A percentile compares a stretch with the other conserved stretches of the same genome.
Evolutionary conservation across 2,888 invertebrate genomes (phyloP).

Genomic region (Mythimna albipuncta): DNA sequence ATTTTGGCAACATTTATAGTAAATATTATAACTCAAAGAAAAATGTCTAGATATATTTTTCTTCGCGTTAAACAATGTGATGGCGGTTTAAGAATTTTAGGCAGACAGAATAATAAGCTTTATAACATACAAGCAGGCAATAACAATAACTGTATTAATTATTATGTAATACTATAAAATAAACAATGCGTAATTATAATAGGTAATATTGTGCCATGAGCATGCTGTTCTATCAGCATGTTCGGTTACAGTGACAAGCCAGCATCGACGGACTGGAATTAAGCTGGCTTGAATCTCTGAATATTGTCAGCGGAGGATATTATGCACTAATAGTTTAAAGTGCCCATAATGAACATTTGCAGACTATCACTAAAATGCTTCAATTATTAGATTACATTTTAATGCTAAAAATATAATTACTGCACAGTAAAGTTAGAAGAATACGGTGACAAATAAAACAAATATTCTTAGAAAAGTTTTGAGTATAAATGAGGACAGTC

Average conservation of each 20-base stretch:
- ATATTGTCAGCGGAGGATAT: constrained; percentile 35
- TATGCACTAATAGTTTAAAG: constrained; percentile 5
- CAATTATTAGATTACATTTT: not conserved
- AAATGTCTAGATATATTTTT: too few relatives aligned
- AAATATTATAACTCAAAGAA: not conserved
- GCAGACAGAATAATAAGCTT: not conserved
- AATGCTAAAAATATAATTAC: not conserved
- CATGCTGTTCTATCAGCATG: not conserved
- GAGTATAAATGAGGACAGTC: not conserved
- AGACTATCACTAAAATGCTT: not conserved
- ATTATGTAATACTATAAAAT: not conserved
- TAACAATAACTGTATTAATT: not conserved
- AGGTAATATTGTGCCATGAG: constrained; percentile 3
- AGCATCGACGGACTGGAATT: constrained; percentile 40
- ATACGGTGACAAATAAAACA: not conserved
- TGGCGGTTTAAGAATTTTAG: not conserved
- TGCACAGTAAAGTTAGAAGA: not conserved
- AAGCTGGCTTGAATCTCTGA: constrained; percentile 40
- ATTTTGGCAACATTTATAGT: not conserved
- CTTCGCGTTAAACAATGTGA: too few relatives aligned
- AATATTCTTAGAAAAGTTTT: not conserved
- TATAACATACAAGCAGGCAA: too few relatives aligned
- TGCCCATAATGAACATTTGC: not conserved
- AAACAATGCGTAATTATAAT: too few relatives aligned
- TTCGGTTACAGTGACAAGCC: constrained; percentile 27